Conservation (phyloP, 2,113 vertebrate species). For the Poicephalus gulielmi region DNA sequence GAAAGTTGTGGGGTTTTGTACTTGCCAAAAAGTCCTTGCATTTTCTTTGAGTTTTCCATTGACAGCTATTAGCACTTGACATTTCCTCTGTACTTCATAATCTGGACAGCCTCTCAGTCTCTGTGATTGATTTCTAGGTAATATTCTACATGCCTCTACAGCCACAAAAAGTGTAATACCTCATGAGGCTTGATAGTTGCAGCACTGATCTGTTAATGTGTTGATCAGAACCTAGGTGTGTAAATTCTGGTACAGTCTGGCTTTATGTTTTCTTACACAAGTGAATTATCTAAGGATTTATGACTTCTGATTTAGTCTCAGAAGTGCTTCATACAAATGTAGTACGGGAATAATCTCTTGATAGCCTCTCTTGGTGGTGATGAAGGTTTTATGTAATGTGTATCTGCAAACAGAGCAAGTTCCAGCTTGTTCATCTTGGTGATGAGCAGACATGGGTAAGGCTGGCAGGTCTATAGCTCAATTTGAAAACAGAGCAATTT, state of each 20-base stretch:
- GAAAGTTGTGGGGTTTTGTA: neutral
- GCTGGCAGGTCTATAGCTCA: neutral
- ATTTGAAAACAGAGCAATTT: neutral
- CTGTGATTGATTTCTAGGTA: neutral
- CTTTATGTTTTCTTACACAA: neutral
- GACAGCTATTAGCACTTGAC: neutral
- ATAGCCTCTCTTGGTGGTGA: neutral
- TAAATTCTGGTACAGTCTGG: neutral
- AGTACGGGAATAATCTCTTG: neutral
- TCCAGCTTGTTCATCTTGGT: constrained; percentile 12
- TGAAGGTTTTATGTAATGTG: neutral
- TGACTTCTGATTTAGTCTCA: neutral
- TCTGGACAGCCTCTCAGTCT: neutral
- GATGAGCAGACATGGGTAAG: neutral
- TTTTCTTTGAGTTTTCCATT: neutral
- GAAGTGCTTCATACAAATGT: neutral
- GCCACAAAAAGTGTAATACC: neutral
- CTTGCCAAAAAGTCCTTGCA: neutral
- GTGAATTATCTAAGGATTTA: constrained; percentile 6
- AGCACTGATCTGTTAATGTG: neutral
- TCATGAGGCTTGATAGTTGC: neutral
- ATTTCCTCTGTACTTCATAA: neutral
- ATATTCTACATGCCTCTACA: neutral
- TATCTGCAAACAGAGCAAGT: constrained; percentile 49
- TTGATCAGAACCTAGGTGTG: neutral